phyloP scores from a whole-genome alignment of 2,797 vertebrate genomes.

The Nyctibius grandis region DNA sequence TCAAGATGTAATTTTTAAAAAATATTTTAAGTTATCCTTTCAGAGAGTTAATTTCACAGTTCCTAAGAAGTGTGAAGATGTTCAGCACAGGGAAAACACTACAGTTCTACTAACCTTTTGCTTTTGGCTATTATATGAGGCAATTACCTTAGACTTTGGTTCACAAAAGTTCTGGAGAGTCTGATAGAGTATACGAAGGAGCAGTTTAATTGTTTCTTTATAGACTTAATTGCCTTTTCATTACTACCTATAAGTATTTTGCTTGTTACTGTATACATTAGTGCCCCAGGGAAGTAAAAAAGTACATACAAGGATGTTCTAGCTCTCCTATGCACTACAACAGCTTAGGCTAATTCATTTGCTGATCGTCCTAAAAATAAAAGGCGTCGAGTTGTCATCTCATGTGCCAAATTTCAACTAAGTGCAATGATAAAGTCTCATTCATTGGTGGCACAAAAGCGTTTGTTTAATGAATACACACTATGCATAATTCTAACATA shows the following conservation, averaged over 20 bases:
- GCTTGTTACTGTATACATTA: background rate
- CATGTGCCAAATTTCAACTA: conserved; percentile 6
- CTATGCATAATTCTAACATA: conserved; percentile 10
- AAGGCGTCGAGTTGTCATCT: background rate
- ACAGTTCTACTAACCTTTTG: background rate
- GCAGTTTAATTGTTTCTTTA: background rate
- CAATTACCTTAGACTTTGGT: background rate
- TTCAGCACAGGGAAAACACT: background rate
- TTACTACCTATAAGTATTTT: background rate
- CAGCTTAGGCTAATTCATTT: background rate
- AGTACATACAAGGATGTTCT: background rate
- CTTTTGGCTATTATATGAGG: background rate
- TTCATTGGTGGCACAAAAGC: conserved; percentile 43
- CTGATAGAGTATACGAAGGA: background rate
- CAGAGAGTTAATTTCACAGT: background rate
- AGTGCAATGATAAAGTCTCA: conserved; percentile 13
- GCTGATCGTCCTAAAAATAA: background rate
- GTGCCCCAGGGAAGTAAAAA: background rate
- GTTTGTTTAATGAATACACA: conserved; percentile 6
- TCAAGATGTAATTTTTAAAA: background rate
- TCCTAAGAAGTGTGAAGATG: background rate
- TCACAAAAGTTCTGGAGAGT: background rate
- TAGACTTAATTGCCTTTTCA: background rate
- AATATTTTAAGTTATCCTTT: background rate
- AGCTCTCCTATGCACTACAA: background rate